Conservation (phyloP, 2,113 vertebrate genomes). For the Brachyhypopomus gauderio region DNA sequence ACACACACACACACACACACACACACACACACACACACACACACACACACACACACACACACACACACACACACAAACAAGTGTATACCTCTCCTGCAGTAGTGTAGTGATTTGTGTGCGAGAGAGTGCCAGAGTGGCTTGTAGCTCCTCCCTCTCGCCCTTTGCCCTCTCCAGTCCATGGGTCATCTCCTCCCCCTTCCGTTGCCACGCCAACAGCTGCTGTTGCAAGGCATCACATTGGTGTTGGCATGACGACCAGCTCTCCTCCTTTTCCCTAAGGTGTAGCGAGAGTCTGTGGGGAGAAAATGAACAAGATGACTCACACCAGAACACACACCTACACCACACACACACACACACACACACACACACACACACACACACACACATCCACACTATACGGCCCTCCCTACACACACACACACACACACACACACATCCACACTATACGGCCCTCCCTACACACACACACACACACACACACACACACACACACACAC, state of each 20-base stretch:
- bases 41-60: too few species aligned
- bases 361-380: conserved; percentile 7
- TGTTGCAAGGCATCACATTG: conserved; percentile 69
- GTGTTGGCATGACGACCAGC: conserved; percentile 69
- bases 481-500: neutral
- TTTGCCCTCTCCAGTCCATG: conserved; percentile 68
- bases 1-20: too few species aligned
- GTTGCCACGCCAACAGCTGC: conserved; percentile 77
- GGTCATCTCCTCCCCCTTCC: conserved; percentile 76
- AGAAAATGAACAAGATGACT: conserved; percentile 40
- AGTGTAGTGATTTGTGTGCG: conserved; percentile 74
- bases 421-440: neutral
- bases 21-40: neutral
- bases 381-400: neutral
- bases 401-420: too few species aligned
- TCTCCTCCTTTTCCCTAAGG: conserved; percentile 80
- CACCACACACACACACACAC: neutral
- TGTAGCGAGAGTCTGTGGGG: conserved; percentile 77
- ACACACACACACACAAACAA: too few species aligned
- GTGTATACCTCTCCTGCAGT: conserved; percentile 80
- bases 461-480: neutral
- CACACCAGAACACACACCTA: conserved; percentile 12
- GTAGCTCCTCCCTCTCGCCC: conserved; percentile 75
- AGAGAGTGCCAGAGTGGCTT: conserved; percentile 68
- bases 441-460: conserved; percentile 14